These are phyloP conservation scores for Calyptomena viridis DNA, from an alignment of 2,113 vertebrate species.

Conservation along the genomic window DNA sequence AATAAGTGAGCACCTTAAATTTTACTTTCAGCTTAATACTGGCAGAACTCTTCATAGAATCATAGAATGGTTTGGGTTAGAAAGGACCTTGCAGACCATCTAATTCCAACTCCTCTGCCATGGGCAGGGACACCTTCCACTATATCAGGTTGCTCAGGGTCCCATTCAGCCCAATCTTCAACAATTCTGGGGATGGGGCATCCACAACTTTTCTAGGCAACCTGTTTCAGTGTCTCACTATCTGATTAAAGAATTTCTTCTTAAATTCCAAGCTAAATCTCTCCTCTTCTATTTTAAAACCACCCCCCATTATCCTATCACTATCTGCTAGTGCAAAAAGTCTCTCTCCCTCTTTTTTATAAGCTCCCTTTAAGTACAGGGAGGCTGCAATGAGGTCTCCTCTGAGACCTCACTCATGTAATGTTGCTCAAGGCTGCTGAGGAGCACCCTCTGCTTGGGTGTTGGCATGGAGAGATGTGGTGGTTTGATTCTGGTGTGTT, in stretches of 20 bases:
- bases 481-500: background rate
- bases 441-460: background rate
- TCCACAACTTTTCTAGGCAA: background rate
- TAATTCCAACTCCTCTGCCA: fast-evolving
- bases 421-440: background rate
- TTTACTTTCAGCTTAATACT: background rate
- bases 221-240: background rate
- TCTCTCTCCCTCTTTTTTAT: background rate
- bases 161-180: background rate
- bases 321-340: background rate
- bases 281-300: background rate
- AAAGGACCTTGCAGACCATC: background rate
- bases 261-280: background rate
- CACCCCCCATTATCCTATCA: background rate
- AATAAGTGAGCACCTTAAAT: background rate
- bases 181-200: background rate
- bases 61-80: background rate
- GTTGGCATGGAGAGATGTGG: background rate
- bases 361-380: background rate
- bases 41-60: background rate
- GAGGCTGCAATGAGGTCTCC: background rate
- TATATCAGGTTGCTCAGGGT: background rate
- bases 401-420: background rate
- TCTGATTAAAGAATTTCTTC: background rate
- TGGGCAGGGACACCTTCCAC: background rate